Evolutionary conservation across 2,113 vertebrate genomes (phyloP), one percentile per base, ranked within the genome.

Genomic region (Genyomyrus donnyi): DNA sequence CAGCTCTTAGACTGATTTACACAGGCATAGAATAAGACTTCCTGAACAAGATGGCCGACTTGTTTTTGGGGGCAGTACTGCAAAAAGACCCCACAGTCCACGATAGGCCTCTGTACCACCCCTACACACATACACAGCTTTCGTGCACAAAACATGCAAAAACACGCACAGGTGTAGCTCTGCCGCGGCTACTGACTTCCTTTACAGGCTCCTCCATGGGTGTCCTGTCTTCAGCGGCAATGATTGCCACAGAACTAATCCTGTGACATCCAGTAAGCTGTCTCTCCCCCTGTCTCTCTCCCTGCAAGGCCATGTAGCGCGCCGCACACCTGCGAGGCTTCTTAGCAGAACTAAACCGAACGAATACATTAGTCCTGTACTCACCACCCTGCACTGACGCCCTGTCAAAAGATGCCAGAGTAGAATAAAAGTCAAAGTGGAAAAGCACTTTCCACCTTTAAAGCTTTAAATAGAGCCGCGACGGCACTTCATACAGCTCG

Each of bases 1-100:
- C 95, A 95, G 94, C 95, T 95, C 94, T 94, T 95, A 94, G 94
- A 95, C 94, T 96, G 95, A 96, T 95, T 96, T 96, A 96, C 93
- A 94, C 93, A 93, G 94, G 92, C 93, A 96, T 93, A 96, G 94
- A 95, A 96, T 95, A 95, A 94, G 93, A 93, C 92, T 91, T 92
- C 39, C 45, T 5, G 17, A 46, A 48, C 83, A 39, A 46, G 83
- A 48, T 11, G 42, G 17, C 42, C 83, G 11, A 85, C 39, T 21
- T 85, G 35, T n/a, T 85, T 85, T 85, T 13, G 15, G 77, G 66
- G 1, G 15, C 35, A 17, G 35, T 35, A 42, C 6, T 80, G 5
- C 13, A 80, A 80, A 80, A 42, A 80, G 13, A 35, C 5, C 27
- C 31, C 13, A 77, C 13, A 45, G 35, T n/a, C 42, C 45, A 85